Conservation (phyloP, 2,888 invertebrate species). For the Tineola bisselliella region DNA sequence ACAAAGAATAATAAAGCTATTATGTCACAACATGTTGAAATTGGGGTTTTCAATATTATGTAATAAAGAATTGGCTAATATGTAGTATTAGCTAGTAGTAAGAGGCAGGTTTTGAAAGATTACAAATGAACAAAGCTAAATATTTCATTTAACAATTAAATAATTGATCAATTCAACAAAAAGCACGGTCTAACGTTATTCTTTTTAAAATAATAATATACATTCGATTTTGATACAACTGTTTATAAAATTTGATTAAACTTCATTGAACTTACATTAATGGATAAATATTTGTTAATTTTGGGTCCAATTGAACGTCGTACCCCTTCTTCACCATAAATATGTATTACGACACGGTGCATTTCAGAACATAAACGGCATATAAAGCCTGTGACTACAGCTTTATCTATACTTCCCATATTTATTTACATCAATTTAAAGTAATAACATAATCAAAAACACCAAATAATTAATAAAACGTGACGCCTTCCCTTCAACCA, state of each 20-base stretch:
- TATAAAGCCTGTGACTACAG: slow-evolving; percentile 83
- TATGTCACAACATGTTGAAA: neutral
- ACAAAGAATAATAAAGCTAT: too few relatives aligned
- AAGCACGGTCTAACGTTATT: too few relatives aligned
- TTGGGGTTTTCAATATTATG: neutral
- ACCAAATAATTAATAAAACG: too few relatives aligned
- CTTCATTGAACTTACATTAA: slow-evolving; percentile 69
- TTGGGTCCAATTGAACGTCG: slow-evolving; percentile 80
- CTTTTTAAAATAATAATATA: neutral
- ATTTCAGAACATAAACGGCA: slow-evolving; percentile 88
- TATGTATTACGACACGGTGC: slow-evolving; percentile 84
- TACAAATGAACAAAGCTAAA: too few relatives aligned
- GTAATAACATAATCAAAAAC: too few relatives aligned
- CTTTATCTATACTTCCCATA: slow-evolving; percentile 87
- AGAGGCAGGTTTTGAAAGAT: too few relatives aligned
- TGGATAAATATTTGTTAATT: slow-evolving; percentile 82
- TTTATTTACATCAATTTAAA: neutral
- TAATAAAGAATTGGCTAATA: neutral
- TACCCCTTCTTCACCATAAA: slow-evolving; percentile 82
- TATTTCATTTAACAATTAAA: too few relatives aligned
- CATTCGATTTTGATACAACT: slow-evolving; percentile 9
- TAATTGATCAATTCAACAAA: too few relatives aligned
- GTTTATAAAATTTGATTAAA: neutral
- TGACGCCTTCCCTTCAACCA: too few relatives aligned
- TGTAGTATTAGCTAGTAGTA: too few relatives aligned